Base-by-base conservation (phyloP, 2,797 vertebrate genomes). In the Tragopan temminckii region DNA sequence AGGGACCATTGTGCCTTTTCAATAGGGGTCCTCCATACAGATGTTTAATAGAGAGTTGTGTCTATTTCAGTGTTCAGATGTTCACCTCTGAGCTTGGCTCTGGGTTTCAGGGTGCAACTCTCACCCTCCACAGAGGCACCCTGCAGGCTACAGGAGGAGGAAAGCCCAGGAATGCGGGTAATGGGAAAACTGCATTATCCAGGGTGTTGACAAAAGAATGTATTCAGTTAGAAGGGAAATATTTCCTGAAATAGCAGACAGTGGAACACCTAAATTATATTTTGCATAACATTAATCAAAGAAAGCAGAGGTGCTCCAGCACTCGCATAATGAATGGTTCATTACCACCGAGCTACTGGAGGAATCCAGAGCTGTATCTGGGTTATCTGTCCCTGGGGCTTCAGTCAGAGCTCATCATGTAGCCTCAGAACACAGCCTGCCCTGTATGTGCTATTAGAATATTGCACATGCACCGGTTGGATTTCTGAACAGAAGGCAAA, bases 331-430 rank as follows among this genome's bases (percentile, higher is more conserved):
- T 3, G 14, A 95, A 71, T 20, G 35, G 17, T 21, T 18, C 45
- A 35, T 43, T 67, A 59, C 55, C 71, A 8, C 38, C 13, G 36
- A 66, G 80, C 35, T 90, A 69, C 72, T 7, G 52, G 68, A 85
- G 80, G 76, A 81, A 50, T 2, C 14, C 24, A 46, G 35, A 42
- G 29, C 58, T 78, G n/a, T 40, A 87, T 81, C 75, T 86, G 55
- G 67, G 79, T 88, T 80, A 93, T 89, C 85, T 78, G 72, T 90
- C 94, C 85, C 82, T 16, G 59, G 67, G 63, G 53, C 42, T 70
- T 76, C 89, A 85, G 59, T 63, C 81, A 85, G 72, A 88, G 38
- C 81, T 92, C 83, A 90, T 78, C 71, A 52, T 4, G 40, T 7
- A 6, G 43, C 4, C 72, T 78, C 81, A 27, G 33, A 55, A 27